Percentiles rank a stretch among this genome's conserved stretches.
These are phyloP conservation scores for Mellivora capensis DNA, from an alignment of 2,113 vertebrate genomes.

Conservation along the genomic window DNA sequence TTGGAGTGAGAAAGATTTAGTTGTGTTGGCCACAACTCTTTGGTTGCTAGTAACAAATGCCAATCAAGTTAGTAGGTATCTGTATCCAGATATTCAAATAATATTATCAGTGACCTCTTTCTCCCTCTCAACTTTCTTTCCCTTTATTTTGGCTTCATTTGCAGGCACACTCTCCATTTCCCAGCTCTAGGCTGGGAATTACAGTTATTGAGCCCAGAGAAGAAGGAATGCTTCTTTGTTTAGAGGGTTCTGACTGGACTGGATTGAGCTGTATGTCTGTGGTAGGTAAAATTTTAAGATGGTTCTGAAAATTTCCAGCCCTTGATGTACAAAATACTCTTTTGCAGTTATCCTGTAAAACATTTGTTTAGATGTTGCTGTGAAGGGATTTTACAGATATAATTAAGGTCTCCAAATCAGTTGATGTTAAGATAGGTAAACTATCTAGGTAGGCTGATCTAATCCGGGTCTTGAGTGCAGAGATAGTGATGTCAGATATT, in stretches of 20 bases:
- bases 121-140: background rate
- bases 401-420: background rate
- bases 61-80: background rate
- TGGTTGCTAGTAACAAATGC: background rate
- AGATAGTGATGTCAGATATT: background rate
- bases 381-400: background rate
- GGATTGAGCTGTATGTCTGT: background rate
- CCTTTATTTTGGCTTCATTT: background rate
- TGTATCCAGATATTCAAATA: background rate
- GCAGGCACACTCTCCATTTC: background rate
- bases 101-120: background rate
- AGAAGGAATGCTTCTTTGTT: background rate
- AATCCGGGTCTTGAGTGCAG: background rate
- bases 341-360: background rate
- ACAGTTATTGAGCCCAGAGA: background rate
- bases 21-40: background rate
- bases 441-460: background rate
- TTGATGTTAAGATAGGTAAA: background rate
- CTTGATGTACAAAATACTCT: background rate
- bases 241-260: background rate
- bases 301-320: background rate
- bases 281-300: background rate
- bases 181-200: background rate
- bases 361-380: background rate
- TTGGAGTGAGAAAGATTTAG: background rate